Evolutionary conservation across 2,797 vertebrate genomes (phyloP), one percentile per base, ranked within the genome.

Genomic region (Sylvilagus floridanus): DNA sequence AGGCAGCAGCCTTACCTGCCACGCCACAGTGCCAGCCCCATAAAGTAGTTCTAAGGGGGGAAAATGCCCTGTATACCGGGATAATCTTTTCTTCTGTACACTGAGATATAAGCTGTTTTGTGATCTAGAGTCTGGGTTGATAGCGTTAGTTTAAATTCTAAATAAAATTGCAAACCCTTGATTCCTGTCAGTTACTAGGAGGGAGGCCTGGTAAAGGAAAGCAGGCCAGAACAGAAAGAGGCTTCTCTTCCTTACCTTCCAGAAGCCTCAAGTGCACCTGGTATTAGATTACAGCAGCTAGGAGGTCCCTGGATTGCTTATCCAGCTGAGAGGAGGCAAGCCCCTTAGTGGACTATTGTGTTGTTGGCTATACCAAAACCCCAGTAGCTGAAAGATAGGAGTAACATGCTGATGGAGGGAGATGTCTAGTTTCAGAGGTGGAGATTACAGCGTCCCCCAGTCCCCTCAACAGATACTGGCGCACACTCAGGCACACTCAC

Each of bases 141-240:
- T 24, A 79, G 28, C 54, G 63, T 4, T 72, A 50, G 52, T 72
- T 93, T 81, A 73, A 78, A 73, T 88, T 90, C 30, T 88, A 84
- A 94, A 28, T 62, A 87, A 93, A 87, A 47, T 47, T 47, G 57
- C 60, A 86, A 93, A 88, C 83, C 60, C 54, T 57, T 52, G 1
- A 83, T 22, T 94, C 17, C 28, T 54, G 5, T 63, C 52, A 52
- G 0, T 73, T 66, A 79, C 68, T 60, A 62, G 30, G 30, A 69
- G 11, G 47, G 12, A 35, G 1, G n/a, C 5, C 7, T 32, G 2
- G 13, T 52, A 35, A 69, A 42, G 1, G 5, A 19, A 50, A 57
- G 5, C 4, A 13, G 2, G 4, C 7, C 37, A 17, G 21, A 13
- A 50, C 5, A 66, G 66, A 60, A 57, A 63, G 32, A 26, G n/a